Conservation (phyloP, 2,797 vertebrate genomes). For the Molossus molossus region DNA sequence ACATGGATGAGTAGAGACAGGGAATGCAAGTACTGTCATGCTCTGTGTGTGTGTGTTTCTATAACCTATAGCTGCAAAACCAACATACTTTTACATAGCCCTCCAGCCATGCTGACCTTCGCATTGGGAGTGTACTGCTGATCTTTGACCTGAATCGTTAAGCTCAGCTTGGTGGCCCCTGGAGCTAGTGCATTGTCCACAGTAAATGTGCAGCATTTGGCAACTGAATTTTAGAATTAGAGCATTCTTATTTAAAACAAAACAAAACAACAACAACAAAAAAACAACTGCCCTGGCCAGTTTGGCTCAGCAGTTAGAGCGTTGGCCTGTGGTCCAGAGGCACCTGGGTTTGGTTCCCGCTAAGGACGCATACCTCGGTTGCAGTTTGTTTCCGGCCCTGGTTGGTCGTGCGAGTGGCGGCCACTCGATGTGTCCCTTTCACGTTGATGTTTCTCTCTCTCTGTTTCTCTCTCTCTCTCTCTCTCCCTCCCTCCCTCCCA, state of each 20-base stretch:
- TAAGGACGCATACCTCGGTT: too few relatives aligned
- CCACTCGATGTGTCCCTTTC: too few relatives aligned
- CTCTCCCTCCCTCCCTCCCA: too few relatives aligned
- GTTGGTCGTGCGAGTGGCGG: too few relatives aligned
- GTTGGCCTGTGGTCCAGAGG: too few relatives aligned
- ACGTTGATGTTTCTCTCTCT: too few relatives aligned
- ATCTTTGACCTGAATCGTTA: background rate
- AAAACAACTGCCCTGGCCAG: too few relatives aligned
- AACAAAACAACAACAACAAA: too few relatives aligned
- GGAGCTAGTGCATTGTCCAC: background rate
- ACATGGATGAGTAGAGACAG: background rate
- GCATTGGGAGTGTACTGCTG: background rate
- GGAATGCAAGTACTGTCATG: background rate
- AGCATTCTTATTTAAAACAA: background rate
- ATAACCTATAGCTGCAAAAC: background rate
- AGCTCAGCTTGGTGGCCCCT: background rate
- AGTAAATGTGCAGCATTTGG: background rate
- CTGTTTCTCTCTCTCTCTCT: too few relatives aligned
- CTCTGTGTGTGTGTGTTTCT: background rate
- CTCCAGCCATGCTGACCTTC: background rate
- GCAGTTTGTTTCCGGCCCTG: too few relatives aligned
- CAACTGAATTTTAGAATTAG: slow-evolving; percentile 45
- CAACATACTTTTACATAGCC: background rate
- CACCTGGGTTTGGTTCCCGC: too few relatives aligned
- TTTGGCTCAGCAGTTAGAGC: too few relatives aligned